Conservation (phyloP, 2,113 vertebrate species). For the Romanogobio albipinnatus region DNA sequence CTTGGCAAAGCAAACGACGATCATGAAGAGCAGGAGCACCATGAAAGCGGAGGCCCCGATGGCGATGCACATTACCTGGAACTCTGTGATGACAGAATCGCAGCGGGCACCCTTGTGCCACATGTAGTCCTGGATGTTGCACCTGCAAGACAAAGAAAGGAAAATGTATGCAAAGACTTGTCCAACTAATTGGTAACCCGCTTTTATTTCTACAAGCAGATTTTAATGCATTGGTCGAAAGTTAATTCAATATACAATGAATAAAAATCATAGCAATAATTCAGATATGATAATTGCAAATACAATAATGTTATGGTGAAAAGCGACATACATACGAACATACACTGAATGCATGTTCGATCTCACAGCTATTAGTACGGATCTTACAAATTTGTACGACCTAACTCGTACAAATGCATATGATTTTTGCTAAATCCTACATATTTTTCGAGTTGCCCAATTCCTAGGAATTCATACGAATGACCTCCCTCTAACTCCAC, state of each 20-base stretch:
- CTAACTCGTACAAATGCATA: no score
- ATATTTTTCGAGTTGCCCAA: no score
- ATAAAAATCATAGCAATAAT: background rate
- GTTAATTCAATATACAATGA: background rate
- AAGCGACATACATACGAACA: background rate
- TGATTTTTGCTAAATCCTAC: no score
- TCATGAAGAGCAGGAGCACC: slow-evolving; percentile 96
- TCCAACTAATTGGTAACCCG: background rate
- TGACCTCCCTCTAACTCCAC: no score
- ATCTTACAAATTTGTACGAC: no score
- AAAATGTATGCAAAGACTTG: background rate
- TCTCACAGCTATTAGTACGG: no score
- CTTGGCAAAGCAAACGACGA: slow-evolving; percentile 97
- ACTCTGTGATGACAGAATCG: slow-evolving; percentile 95
- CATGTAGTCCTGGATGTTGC: slow-evolving; percentile 97
- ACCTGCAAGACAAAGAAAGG: slow-evolving; percentile 73
- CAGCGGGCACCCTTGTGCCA: slow-evolving; percentile 97
- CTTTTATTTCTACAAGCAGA: no score
- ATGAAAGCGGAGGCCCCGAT: slow-evolving; percentile 89
- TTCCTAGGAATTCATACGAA: no score
- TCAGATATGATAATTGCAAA: background rate
- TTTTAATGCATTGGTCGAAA: background rate
- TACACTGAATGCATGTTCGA: background rate
- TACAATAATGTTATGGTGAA: background rate
- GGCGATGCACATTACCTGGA: slow-evolving; percentile 97